A percentile compares a stretch with the other conserved stretches of the same genome.
phyloP scores from a whole-genome alignment of 1,140 invertebrate species.

The Stenopsyche tienmushanensis region DNA sequence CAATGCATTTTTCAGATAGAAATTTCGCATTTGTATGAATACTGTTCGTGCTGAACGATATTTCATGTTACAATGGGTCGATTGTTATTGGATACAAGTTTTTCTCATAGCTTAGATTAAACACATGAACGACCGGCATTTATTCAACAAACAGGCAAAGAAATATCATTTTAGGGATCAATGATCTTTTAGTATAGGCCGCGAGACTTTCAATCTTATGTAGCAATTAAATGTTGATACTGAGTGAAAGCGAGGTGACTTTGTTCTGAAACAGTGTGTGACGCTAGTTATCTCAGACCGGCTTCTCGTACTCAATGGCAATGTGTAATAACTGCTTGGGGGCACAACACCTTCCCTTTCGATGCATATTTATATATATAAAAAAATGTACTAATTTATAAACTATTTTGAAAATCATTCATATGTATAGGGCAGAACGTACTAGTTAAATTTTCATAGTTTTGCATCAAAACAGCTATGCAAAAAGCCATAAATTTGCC shows the following conservation, averaged over 20 bases:
- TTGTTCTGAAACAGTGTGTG: slow-evolving; percentile 18
- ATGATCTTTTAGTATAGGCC: background rate
- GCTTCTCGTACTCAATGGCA: slow-evolving; percentile 11
- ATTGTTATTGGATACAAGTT: background rate
- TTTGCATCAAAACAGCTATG: background rate
- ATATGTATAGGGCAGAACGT: background rate
- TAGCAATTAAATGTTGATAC: background rate
- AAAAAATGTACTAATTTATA: background rate
- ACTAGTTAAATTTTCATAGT: background rate
- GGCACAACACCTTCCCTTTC: slow-evolving; percentile 10
- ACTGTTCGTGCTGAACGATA: background rate
- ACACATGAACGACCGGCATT: background rate
- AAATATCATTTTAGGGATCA: background rate
- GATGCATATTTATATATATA: background rate
- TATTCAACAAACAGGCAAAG: background rate
- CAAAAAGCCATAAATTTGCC: background rate
- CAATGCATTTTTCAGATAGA: background rate
- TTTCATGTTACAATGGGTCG: background rate
- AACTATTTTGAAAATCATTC: background rate
- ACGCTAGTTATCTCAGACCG: slow-evolving; percentile 15
- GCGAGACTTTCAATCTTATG: too few species aligned
- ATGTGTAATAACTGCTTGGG: slow-evolving; percentile 21
- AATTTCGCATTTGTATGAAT: background rate
- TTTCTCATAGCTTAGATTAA: too few species aligned
- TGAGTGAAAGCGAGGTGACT: slow-evolving; percentile 16